A percentile compares a stretch with the other conserved stretches of the same genome.
These are phyloP conservation scores for Rhagologus leucostigma DNA, from an alignment of 2,113 vertebrate genomes.

Conservation along the genomic window DNA sequence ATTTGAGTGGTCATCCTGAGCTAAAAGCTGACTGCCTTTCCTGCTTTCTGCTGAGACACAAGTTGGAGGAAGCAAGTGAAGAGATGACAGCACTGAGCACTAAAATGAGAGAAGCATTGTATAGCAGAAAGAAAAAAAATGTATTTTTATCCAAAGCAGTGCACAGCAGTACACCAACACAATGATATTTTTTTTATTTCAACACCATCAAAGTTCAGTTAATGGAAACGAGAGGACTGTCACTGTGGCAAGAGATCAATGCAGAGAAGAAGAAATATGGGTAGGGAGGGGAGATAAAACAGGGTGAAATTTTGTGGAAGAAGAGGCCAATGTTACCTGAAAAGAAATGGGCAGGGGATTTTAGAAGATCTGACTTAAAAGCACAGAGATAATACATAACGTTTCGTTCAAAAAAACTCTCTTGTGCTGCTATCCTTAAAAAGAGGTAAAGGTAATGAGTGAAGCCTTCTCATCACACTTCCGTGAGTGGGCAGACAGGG, in stretches of 20 bases:
- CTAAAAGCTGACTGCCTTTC: neutral
- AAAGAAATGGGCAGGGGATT: neutral
- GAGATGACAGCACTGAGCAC: neutral
- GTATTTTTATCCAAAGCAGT: constrained; percentile 40
- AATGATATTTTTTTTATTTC: constrained; percentile 51
- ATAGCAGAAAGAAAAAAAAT: constrained; percentile 26
- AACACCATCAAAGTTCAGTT: constrained; percentile 22
- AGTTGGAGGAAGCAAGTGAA: constrained; percentile 21
- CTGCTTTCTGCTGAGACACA: neutral
- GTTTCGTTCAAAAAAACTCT: neutral
- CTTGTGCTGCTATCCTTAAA: neutral
- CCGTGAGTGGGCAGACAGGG: neutral
- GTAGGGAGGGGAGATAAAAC: neutral
- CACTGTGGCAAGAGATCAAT: neutral
- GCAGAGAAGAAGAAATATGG: neutral
- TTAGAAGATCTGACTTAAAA: neutral
- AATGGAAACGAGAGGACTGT: neutral
- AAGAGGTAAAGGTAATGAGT: neutral
- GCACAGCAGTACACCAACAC: constrained; percentile 39
- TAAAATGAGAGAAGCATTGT: constrained; percentile 29
- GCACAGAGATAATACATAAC: neutral
- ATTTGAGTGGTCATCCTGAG: neutral
- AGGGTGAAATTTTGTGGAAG: neutral
- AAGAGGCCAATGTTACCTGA: neutral
- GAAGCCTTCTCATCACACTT: neutral